A percentile compares a stretch with the other conserved stretches of the same genome.
These are phyloP conservation scores for Iguana delicatissima DNA, from an alignment of 2,797 vertebrate genomes.

Conservation along the genomic window DNA sequence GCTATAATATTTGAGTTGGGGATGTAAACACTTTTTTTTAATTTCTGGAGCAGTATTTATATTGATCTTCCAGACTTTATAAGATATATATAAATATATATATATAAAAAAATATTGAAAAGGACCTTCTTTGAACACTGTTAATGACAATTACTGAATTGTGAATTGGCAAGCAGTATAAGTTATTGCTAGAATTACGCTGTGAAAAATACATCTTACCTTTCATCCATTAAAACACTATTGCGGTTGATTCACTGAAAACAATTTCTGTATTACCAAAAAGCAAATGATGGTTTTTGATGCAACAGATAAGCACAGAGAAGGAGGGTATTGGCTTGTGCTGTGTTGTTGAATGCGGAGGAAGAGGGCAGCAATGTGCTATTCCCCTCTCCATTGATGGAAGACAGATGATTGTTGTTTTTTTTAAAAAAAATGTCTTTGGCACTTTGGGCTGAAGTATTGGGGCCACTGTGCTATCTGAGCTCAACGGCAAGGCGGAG, in stretches of 20 bases:
- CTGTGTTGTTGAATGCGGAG: background rate
- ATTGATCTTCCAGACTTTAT: slow-evolving; percentile 85
- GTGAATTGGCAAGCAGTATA: slow-evolving; percentile 76
- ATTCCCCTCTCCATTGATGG: background rate
- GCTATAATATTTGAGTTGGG: slow-evolving; percentile 81
- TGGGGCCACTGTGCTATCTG: too few species aligned
- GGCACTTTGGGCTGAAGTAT: background rate
- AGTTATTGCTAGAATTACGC: slow-evolving; percentile 74
- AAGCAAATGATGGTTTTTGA: slow-evolving; percentile 63
- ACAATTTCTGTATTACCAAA: slow-evolving; percentile 62
- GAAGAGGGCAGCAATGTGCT: background rate
- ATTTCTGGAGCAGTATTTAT: slow-evolving; percentile 85
- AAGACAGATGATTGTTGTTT: background rate
- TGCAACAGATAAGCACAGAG: slow-evolving; percentile 42
- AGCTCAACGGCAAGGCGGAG: background rate
- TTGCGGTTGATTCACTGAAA: slow-evolving; percentile 72
- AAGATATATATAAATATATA: slow-evolving; percentile 55
- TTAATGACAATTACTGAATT: slow-evolving; percentile 71
- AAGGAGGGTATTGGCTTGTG: background rate
- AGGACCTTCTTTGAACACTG: slow-evolving; percentile 80
- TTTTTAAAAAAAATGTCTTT: background rate
- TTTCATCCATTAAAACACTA: slow-evolving; percentile 69
- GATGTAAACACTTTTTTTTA: slow-evolving; percentile 80
- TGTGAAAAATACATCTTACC: slow-evolving; percentile 77
- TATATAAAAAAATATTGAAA: slow-evolving; percentile 64